Percentiles rank a stretch among this genome's conserved stretches.
phyloP scores from a whole-genome alignment of 2,113 vertebrate species.

The Xenopus laevis region DNA sequence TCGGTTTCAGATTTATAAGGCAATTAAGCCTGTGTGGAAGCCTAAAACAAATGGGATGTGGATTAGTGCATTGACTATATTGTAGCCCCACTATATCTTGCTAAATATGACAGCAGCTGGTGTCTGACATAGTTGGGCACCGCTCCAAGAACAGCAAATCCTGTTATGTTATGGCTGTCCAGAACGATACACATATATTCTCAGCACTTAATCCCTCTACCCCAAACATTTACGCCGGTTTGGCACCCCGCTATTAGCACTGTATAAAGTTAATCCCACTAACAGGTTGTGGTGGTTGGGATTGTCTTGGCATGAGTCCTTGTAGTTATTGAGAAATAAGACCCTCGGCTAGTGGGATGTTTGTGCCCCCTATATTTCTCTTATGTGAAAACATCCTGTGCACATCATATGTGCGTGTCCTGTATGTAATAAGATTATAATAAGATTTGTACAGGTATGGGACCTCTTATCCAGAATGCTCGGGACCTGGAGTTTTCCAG shows the following conservation, averaged over 20 bases:
- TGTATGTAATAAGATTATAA: too few relatives aligned
- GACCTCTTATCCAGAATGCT: too few relatives aligned
- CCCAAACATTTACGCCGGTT: conserved; percentile 37
- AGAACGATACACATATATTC: conserved; percentile 33
- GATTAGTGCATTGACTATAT: conserved; percentile 33
- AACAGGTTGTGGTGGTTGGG: conserved; percentile 9
- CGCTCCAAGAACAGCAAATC: conserved; percentile 43
- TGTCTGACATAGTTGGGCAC: conserved; percentile 33
- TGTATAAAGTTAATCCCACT: conserved; percentile 25
- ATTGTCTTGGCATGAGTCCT: conserved; percentile 24
- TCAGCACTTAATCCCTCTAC: conserved; percentile 33
- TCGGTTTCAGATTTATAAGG: conserved; percentile 21
- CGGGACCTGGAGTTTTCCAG: too few relatives aligned
- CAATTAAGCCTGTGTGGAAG: conserved; percentile 12
- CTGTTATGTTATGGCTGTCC: conserved; percentile 40
- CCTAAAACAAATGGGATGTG: conserved; percentile 10
- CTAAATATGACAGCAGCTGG: conserved; percentile 42
- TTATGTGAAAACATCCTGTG: too few relatives aligned
- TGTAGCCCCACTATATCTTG: conserved; percentile 25
- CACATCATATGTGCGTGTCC: too few relatives aligned
- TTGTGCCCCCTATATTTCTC: too few relatives aligned
- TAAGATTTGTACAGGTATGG: too few relatives aligned
- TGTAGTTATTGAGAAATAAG: neutral
- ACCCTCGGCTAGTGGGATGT: too few relatives aligned
- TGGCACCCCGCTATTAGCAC: conserved; percentile 29